These are phyloP conservation scores for Ceyx erithaca DNA, from an alignment of 2,797 vertebrate genomes.

Conservation along the genomic window DNA sequence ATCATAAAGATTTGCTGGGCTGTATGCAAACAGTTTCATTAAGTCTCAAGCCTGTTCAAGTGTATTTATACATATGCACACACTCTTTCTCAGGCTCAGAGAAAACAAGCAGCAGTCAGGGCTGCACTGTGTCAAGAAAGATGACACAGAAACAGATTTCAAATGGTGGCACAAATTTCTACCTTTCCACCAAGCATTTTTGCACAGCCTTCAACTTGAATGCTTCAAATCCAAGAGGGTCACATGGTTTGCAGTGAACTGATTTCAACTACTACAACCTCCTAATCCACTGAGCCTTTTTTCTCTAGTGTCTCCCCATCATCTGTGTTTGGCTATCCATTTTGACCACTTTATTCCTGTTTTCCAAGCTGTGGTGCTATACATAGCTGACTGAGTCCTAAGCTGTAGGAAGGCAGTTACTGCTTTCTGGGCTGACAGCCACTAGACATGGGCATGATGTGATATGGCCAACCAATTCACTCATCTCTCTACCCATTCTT, in stretches of 20 bases:
- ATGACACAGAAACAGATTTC: background rate
- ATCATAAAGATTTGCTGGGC: background rate
- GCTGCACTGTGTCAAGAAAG: background rate
- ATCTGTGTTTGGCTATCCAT: background rate
- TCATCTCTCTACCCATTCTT: background rate
- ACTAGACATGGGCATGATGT: background rate
- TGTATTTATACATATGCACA: background rate
- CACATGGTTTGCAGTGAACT: background rate
- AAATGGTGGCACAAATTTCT: background rate
- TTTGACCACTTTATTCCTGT: background rate
- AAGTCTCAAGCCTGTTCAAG: background rate
- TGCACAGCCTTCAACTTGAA: background rate
- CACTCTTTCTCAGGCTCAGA: background rate
- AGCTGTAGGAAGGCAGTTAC: background rate
- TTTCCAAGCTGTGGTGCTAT: background rate
- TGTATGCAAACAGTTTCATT: background rate
- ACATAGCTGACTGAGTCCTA: background rate
- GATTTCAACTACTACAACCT: background rate
- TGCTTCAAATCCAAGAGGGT: background rate
- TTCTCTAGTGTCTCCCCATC: background rate
- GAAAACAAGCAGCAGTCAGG: background rate
- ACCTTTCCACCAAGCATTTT: background rate
- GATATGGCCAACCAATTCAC: background rate
- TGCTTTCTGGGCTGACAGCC: background rate
- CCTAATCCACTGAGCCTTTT: background rate